These are phyloP conservation scores for Platysteira castanea DNA, from an alignment of 2,113 vertebrate genomes.

Conservation along the genomic window DNA sequence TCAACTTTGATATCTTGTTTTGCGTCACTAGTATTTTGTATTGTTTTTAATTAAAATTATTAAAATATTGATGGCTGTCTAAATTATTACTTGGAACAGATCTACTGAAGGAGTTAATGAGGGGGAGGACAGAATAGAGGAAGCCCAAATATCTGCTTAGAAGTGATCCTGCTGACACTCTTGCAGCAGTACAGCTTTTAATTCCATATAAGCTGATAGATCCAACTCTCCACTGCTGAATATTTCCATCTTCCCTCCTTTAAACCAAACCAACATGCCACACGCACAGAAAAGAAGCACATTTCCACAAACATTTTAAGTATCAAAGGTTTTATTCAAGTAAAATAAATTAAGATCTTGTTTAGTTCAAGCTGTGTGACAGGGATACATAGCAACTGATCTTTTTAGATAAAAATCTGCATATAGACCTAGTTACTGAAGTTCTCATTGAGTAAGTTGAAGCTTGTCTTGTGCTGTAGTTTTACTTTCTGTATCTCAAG, in stretches of 20 bases:
- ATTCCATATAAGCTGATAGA: neutral
- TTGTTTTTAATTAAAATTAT: slow-evolving; percentile 1
- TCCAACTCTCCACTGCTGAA: neutral
- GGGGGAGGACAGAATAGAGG: neutral
- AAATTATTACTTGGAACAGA: neutral
- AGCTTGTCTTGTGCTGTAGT: neutral
- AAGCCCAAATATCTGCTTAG: neutral
- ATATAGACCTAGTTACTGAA: neutral
- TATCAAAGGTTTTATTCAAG: slow-evolving; percentile 18
- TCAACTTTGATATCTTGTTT: neutral
- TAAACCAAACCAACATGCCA: neutral
- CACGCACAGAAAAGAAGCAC: neutral
- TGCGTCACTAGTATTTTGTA: neutral
- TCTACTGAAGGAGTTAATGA: neutral
- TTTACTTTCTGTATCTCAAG: neutral
- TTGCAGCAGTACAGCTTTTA: neutral
- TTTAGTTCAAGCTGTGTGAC: neutral
- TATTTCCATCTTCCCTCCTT: neutral
- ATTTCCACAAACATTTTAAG: neutral
- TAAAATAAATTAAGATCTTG: neutral
- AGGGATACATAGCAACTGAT: neutral
- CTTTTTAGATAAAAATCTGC: neutral
- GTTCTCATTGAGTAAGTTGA: neutral
- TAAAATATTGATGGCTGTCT: neutral
- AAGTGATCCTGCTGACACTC: neutral